Evolutionary conservation across 92 coral and sea anemone genomes (phyloP), one percentile per base, ranked within the genome.

Genomic region (Porites evermanni): DNA sequence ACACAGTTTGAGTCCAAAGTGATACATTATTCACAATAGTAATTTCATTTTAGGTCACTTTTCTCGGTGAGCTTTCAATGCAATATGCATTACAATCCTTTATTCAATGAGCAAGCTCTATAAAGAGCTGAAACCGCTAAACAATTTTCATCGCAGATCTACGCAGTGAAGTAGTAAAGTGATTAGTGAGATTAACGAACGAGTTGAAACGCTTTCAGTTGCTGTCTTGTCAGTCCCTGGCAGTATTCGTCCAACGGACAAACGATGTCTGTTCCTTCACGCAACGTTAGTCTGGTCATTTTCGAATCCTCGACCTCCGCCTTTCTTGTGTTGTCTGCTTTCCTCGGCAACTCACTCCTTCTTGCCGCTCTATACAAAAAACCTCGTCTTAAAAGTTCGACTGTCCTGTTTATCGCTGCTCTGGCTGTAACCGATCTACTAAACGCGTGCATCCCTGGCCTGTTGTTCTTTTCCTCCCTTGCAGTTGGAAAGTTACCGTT

Each of bases 381-480:
- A 52, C 85, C 85, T 13, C 75, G 85, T 7, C 20, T 81, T 24
- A 12, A 65, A 8, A 69, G 77, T 53, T 20, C 76, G 12, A 70
- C 85, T 50, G 59, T 29, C 7, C 26, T 70, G 58, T 81, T 21
- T 18, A 81, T 81, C 54, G 59, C 56, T 1, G 19, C 75, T 1
- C 26, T 81, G 56, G 85, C 77, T 7, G 58, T 56, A 24, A 81
- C 85, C 14, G 85, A 81, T 29, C 23, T 81, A 8, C 68, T 81
- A 64, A 81, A 81, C 38, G 77, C 85, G 9, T 69, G 75, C 11
- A 81, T 81, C 7, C 69, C 85, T 20, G 85, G 77, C 11, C 68
- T 77, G 16, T 68, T 81, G 21, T 81, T 81, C 20, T 29, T 81
- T 32, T 52, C 67, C n/a, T 53, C 77, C 7, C 68, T 81, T 1